Conservation (phyloP, 2,888 invertebrate species). For the Andrena trimmerana region DNA sequence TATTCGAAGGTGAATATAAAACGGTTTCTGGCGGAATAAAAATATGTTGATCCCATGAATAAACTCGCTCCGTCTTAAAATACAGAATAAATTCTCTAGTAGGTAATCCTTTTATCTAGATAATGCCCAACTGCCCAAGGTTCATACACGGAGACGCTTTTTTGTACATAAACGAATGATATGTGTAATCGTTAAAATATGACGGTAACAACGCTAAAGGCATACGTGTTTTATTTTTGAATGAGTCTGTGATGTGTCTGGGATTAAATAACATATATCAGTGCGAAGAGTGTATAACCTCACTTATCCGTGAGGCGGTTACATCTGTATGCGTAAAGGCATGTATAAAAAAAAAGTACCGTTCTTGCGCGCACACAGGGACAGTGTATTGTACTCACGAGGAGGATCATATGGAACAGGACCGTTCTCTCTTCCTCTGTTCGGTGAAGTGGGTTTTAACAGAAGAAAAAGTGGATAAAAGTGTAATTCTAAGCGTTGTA, state of each 20-base stretch:
- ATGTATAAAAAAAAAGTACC: constrained; percentile 18
- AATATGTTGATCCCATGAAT: neutral
- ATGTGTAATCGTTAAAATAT: constrained; percentile 78
- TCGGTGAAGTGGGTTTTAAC: constrained; percentile 76
- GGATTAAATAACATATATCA: constrained; percentile 63
- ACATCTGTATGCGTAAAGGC: constrained; percentile 16
- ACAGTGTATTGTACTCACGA: constrained; percentile 41
- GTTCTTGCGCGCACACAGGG: constrained; percentile 37
- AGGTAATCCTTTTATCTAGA: neutral
- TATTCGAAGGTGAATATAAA: neutral
- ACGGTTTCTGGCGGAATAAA: neutral
- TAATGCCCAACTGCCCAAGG: constrained; percentile 21
- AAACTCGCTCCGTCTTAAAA: neutral
- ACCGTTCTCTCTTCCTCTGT: constrained; percentile 71
- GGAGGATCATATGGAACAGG: constrained; percentile 40
- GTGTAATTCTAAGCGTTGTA: constrained; percentile 82
- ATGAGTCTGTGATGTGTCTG: constrained; percentile 80
- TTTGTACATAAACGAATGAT: constrained; percentile 81
- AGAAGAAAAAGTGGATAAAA: constrained; percentile 63
- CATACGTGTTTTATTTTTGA: constrained; percentile 83
- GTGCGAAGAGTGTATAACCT: constrained; percentile 59
- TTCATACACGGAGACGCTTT: constrained; percentile 78
- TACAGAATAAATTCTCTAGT: neutral
- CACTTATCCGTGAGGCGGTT: constrained; percentile 30
- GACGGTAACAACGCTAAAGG: constrained; percentile 79